Percentiles rank a stretch among this genome's conserved stretches.
phyloP scores from a whole-genome alignment of 1,140 invertebrate species.

The Hylyphantes graminicola region DNA sequence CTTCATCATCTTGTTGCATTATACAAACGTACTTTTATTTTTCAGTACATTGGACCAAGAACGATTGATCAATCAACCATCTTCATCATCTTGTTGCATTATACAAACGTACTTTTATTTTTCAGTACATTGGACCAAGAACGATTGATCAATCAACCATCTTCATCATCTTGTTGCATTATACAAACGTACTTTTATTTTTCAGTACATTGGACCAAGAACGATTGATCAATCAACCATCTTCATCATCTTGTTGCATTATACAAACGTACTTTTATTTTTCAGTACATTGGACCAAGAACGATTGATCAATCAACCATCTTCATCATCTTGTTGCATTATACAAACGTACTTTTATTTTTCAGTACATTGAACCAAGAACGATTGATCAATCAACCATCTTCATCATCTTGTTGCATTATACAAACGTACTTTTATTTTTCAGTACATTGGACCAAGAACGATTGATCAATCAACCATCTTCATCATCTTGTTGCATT shows the following conservation, averaged over 20 bases:
- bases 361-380: slow-evolving; percentile 71
- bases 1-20: neutral
- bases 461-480: too few species aligned
- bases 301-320: too few species aligned
- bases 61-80: too few species aligned
- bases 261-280: slow-evolving; percentile 42
- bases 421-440: slow-evolving; percentile 42
- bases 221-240: too few species aligned
- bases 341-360: slow-evolving; percentile 42
- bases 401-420: neutral
- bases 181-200: slow-evolving; percentile 42
- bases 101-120: slow-evolving; percentile 42
- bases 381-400: too few species aligned
- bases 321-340: neutral
- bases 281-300: slow-evolving; percentile 71
- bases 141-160: too few species aligned
- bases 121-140: slow-evolving; percentile 71
- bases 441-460: slow-evolving; percentile 71
- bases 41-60: slow-evolving; percentile 71
- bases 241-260: neutral
- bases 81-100: neutral
- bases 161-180: neutral
- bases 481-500: neutral
- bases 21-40: slow-evolving; percentile 42
- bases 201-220: slow-evolving; percentile 71